Base-by-base conservation (phyloP, 2,113 vertebrate species). In the Hucho hucho region DNA sequence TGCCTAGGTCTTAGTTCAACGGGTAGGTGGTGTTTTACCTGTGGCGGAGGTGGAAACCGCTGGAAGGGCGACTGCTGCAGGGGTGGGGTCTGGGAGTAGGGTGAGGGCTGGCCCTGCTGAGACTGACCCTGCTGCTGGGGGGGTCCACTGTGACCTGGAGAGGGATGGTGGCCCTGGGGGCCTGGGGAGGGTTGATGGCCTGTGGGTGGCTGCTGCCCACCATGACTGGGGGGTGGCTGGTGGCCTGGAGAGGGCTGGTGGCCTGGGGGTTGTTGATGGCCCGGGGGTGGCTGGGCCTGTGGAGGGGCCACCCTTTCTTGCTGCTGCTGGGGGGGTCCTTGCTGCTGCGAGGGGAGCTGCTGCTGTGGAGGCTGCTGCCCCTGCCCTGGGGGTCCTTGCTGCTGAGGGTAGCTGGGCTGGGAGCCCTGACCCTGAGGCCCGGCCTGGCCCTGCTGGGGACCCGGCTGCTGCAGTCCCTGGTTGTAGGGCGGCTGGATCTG, bases 31-130 rank as follows among this genome's bases (percentile, higher is more conserved):
- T 11, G 2, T 53, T 3, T 88, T 91, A 98, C 97, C 96, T 99
- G 97, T 86, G 96, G 95, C 70, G 97, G 96, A 69, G 97, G 97
- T 63, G 96, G 96, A 91, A 99, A 99, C 91, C 97, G 96, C 68
- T 97, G 97, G 86, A 95, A 99, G 0, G 97, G 92, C 26, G 95
- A 94, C 90, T 93, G 94, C 66, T 94, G 96, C 81, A 95, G 92
- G 0, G 95, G 94, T 0, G 96, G 90, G 1, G 92, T 93, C 83
- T 94, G 92, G 4, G 93, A 89, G 74, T 92, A 94, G 75, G 94
- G 95, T 77, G 89, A 94, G 43, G 93, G 86, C 24, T 94, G 93
- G 74, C 91, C 87, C 84, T 92, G 92, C 70, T 89, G 88, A 6
- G 82, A 73, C 24, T 71, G 69, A 13, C 73, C 72, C 22, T 65